Evolutionary conservation across 2,113 vertebrate species (phyloP).

Genomic region (Hoplias malabaricus): DNA sequence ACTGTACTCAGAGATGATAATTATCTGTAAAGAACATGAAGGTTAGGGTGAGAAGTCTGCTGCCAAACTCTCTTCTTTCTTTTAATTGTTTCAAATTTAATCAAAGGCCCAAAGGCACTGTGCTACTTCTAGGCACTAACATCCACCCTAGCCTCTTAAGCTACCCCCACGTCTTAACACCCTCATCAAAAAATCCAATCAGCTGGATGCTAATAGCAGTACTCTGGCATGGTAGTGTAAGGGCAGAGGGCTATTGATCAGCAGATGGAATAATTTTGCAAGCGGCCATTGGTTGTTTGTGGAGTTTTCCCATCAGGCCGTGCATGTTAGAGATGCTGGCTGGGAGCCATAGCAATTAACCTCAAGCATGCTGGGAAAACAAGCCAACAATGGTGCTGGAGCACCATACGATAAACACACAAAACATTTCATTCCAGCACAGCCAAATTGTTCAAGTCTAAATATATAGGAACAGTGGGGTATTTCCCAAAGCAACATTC

Average conservation of each 20-base stretch:
- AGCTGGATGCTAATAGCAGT: neutral
- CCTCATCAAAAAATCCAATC: neutral
- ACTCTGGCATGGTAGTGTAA: neutral
- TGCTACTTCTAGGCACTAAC: neutral
- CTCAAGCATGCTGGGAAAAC: slow-evolving; percentile 15
- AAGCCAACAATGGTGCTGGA: neutral
- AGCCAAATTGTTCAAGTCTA: neutral
- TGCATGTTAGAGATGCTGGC: neutral
- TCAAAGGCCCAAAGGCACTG: neutral
- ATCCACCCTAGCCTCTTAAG: too few species aligned
- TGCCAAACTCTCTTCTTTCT: neutral
- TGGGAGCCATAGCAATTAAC: slow-evolving; percentile 12
- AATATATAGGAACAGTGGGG: too few species aligned
- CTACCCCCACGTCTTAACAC: neutral
- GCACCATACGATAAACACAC: slow-evolving; percentile 13
- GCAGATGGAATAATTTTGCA: neutral
- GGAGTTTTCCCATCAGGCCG: neutral
- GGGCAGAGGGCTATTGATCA: slow-evolving; percentile 19
- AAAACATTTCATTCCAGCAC: neutral
- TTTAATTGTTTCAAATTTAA: neutral
- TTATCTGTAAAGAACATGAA: neutral
- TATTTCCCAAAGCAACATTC: too few species aligned
- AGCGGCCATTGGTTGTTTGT: slow-evolving; percentile 2
- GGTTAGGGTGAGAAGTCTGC: neutral
- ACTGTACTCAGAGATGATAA: neutral